Conservation (phyloP, 2,113 vertebrate genomes). For the Periophthalmodon schlosseri region DNA sequence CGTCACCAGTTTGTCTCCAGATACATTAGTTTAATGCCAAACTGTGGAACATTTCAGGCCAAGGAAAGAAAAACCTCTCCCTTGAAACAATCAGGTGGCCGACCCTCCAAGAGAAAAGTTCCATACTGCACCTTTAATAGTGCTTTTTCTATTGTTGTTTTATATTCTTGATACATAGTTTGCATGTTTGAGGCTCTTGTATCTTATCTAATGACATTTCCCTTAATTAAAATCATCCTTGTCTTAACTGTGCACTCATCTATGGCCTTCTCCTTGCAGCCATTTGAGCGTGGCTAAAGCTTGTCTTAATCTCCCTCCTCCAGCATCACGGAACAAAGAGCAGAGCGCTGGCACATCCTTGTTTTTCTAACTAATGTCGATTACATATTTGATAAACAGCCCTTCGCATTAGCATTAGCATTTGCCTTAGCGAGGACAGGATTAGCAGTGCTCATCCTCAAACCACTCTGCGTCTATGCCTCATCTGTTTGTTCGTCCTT, state of each 20-base stretch:
- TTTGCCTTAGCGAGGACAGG: constrained; percentile 73
- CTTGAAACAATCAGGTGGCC: too few relatives aligned
- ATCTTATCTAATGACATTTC: constrained; percentile 2
- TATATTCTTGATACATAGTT: neutral
- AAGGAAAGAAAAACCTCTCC: too few relatives aligned
- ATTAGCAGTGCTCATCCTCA: constrained; percentile 77
- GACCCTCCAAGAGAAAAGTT: neutral
- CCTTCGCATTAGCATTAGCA: constrained; percentile 71
- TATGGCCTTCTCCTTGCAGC: constrained; percentile 57
- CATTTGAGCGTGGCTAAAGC: constrained; percentile 69
- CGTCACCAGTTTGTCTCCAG: too few relatives aligned
- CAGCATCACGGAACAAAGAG: constrained; percentile 76
- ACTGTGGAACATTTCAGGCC: too few relatives aligned
- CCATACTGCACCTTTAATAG: neutral
- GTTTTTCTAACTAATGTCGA: constrained; percentile 78
- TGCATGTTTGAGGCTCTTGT: neutral
- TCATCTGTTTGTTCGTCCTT: constrained; percentile 76
- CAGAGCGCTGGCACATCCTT: constrained; percentile 70
- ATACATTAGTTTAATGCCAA: too few relatives aligned
- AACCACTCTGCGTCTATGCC: constrained; percentile 75
- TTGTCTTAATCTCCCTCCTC: constrained; percentile 75
- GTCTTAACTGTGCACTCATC: constrained; percentile 46
- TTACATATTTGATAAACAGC: constrained; percentile 79
- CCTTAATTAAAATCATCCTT: constrained; percentile 17
- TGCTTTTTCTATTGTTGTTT: neutral